Evolutionary conservation across 1,140 invertebrate genomes (phyloP).

Genomic region (Trachymyrmex cornetzi): DNA sequence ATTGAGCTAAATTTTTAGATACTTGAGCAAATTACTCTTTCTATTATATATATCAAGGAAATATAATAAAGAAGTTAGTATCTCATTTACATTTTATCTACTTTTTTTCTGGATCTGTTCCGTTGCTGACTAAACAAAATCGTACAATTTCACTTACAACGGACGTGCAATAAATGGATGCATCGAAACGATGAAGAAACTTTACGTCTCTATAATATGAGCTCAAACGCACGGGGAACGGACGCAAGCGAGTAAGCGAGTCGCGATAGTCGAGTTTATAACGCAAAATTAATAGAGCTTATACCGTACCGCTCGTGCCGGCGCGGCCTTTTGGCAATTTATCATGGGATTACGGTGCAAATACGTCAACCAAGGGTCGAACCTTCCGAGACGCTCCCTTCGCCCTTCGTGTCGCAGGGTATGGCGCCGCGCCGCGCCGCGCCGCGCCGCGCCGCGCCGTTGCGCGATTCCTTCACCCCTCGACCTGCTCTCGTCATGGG

Average conservation of each 20-base stretch:
- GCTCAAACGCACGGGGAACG: conserved; percentile 46
- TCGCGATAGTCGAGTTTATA: conserved; percentile 79
- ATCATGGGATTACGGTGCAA: conserved; percentile 86
- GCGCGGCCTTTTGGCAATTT: conserved; percentile 82
- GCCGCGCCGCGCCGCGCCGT: background rate
- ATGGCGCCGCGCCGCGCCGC: background rate
- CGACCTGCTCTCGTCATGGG: conserved; percentile 66
- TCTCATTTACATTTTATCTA: background rate
- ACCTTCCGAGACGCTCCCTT: conserved; percentile 62
- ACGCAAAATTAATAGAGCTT: conserved; percentile 87
- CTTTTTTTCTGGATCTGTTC: conserved; percentile 2
- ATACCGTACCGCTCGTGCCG: conserved; percentile 76
- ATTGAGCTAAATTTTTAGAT: too few species aligned
- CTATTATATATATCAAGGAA: background rate
- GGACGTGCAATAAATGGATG: conserved; percentile 42
- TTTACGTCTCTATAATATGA: conserved; percentile 74
- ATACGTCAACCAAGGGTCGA: conserved; percentile 78
- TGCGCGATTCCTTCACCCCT: conserved; percentile 46
- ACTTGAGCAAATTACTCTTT: too few species aligned
- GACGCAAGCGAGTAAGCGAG: background rate
- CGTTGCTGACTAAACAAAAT: conserved; percentile 3
- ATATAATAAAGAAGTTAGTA: conserved; percentile 1
- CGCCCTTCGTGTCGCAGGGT: conserved; percentile 49
- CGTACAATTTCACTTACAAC: background rate
- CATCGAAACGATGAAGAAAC: conserved; percentile 31